These are phyloP conservation scores for Gymnopithys bicolor DNA, from an alignment of 2,797 vertebrate species.

Conservation along the genomic window DNA sequence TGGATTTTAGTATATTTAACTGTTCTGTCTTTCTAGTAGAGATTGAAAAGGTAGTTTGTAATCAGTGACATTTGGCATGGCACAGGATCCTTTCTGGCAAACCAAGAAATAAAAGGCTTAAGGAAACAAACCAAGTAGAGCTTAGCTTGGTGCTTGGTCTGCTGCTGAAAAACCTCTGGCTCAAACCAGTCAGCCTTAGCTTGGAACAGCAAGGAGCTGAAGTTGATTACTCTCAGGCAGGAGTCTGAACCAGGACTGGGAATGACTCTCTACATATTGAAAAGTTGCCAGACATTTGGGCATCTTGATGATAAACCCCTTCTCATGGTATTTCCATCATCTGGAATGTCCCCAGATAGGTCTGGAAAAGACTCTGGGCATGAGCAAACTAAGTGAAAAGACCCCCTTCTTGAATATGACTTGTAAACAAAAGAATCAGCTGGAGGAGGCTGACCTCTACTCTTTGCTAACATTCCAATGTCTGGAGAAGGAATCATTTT, in stretches of 20 bases:
- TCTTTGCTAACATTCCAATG: background rate
- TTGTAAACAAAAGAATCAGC: conserved; percentile 3
- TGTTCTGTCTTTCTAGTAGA: background rate
- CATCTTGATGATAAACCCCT: background rate
- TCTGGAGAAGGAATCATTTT: conserved; percentile 36
- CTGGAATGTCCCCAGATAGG: background rate
- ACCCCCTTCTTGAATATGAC: background rate
- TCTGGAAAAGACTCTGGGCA: background rate
- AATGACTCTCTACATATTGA: background rate
- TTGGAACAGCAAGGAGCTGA: background rate
- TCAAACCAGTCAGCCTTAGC: background rate
- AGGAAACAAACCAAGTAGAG: background rate
- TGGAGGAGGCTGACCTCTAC: background rate
- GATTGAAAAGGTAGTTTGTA: background rate
- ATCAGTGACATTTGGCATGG: background rate
- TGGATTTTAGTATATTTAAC: background rate
- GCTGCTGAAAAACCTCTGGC: background rate
- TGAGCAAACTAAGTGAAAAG: background rate
- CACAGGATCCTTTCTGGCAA: background rate
- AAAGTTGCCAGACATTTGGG: background rate
- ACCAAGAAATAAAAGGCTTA: background rate
- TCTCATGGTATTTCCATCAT: background rate
- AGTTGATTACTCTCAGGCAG: background rate
- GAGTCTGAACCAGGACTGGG: background rate
- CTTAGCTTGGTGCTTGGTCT: background rate